These are phyloP conservation scores for Tipula lateralis DNA, from an alignment of 2,888 invertebrate species.

Conservation along the genomic window DNA sequence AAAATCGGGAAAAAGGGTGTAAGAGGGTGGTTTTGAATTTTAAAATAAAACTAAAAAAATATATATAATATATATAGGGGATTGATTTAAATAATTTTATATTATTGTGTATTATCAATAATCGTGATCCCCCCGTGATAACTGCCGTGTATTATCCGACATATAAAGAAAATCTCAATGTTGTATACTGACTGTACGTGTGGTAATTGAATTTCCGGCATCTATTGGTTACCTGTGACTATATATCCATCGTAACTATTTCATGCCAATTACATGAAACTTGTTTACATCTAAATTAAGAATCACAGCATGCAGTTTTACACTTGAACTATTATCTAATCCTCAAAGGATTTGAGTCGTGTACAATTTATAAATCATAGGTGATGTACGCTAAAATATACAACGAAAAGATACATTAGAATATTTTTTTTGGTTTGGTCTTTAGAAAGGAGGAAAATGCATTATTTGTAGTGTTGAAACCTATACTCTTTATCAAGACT, in stretches of 20 bases:
- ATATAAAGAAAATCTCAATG: background rate
- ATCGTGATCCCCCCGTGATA: background rate
- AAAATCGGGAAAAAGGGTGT: background rate
- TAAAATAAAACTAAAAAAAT: background rate
- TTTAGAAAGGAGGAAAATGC: too few relatives aligned
- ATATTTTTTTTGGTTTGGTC: too few relatives aligned
- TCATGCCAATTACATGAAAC: background rate
- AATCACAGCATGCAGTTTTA: too few relatives aligned
- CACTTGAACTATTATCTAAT: too few relatives aligned
- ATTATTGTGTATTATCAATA: constrained; percentile 24
- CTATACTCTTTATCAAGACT: too few relatives aligned
- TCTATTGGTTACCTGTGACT: background rate
- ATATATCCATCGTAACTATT: background rate
- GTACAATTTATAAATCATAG: too few relatives aligned
- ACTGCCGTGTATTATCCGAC: background rate
- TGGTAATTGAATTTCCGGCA: background rate
- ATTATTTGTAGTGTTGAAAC: too few relatives aligned
- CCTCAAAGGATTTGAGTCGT: too few relatives aligned
- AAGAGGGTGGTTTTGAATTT: background rate
- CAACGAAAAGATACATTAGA: too few relatives aligned
- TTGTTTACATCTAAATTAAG: too few relatives aligned
- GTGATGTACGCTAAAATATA: too few relatives aligned
- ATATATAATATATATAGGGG: background rate
- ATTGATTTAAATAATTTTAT: constrained; percentile 19
- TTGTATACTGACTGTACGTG: background rate